Evolutionary conservation across 2,797 vertebrate species (phyloP).

Genomic region (Orestias chungarensis): DNA sequence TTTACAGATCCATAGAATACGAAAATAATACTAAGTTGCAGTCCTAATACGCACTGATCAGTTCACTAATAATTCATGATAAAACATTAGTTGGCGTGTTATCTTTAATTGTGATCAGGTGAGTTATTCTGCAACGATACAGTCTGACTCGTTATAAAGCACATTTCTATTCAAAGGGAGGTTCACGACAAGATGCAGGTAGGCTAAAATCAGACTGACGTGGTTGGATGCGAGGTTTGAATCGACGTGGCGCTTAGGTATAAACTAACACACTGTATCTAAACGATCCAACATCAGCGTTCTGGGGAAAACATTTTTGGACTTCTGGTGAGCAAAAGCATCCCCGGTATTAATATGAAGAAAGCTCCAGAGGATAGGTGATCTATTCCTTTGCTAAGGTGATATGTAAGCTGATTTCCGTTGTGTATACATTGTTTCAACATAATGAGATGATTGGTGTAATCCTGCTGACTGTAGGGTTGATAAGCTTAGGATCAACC

Average conservation of each 20-base stretch:
- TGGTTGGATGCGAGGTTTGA: neutral
- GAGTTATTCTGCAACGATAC: neutral
- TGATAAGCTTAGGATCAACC: slow-evolving; percentile 77
- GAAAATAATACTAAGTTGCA: no score
- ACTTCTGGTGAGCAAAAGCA: neutral
- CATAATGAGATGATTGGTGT: slow-evolving; percentile 79
- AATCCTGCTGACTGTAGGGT: slow-evolving; percentile 81
- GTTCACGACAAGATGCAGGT: neutral
- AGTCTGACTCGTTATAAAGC: neutral
- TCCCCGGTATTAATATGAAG: neutral
- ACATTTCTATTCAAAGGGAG: neutral
- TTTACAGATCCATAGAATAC: no score
- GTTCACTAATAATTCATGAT: neutral
- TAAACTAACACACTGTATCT: neutral
- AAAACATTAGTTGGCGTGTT: neutral
- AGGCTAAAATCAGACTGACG: neutral
- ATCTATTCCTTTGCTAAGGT: slow-evolving; percentile 63
- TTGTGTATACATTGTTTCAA: slow-evolving; percentile 71
- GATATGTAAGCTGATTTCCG: slow-evolving; percentile 66
- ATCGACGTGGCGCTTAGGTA: neutral
- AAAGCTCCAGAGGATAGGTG: slow-evolving; percentile 31
- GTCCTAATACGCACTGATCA: no score
- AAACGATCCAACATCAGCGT: neutral
- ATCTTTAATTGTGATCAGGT: neutral
- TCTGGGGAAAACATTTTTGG: neutral